Conservation (phyloP, 2,797 vertebrate genomes). For the Falco peregrinus region DNA sequence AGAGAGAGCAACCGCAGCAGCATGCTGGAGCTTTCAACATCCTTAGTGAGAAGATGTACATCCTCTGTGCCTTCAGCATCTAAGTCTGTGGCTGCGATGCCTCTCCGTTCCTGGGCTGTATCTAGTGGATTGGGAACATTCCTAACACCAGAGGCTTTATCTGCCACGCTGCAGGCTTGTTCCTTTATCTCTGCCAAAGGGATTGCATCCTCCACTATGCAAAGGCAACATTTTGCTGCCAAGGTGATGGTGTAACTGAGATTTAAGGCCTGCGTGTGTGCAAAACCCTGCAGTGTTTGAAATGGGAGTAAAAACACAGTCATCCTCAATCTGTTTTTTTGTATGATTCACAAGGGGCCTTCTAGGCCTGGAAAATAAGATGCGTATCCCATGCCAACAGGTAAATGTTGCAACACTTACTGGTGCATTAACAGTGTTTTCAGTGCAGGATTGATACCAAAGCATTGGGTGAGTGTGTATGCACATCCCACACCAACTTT, state of each 20-base stretch:
- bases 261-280: not conserved
- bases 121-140: not conserved
- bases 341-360: not conserved
- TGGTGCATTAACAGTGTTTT: not conserved
- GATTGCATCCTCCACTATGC: not conserved
- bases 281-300: not conserved
- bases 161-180: not conserved
- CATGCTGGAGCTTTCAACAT: not conserved
- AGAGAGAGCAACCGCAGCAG: not conserved
- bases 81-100: not conserved
- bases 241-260: conserved; percentile 30
- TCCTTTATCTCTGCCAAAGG: conserved; percentile 14
- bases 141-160: not conserved
- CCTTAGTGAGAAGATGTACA: not conserved
- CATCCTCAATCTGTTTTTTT: not conserved
- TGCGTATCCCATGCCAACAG: fast-evolving
- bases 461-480: not conserved
- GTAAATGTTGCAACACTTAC: not conserved
- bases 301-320: not conserved
- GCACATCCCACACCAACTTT: not conserved
- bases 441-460: not conserved
- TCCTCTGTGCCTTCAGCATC: not conserved
- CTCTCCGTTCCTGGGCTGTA: not conserved
- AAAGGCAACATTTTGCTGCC: not conserved
- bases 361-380: not conserved